phyloP scores from a whole-genome alignment of 2,113 vertebrate species.

The Mormoops blainvillei region DNA sequence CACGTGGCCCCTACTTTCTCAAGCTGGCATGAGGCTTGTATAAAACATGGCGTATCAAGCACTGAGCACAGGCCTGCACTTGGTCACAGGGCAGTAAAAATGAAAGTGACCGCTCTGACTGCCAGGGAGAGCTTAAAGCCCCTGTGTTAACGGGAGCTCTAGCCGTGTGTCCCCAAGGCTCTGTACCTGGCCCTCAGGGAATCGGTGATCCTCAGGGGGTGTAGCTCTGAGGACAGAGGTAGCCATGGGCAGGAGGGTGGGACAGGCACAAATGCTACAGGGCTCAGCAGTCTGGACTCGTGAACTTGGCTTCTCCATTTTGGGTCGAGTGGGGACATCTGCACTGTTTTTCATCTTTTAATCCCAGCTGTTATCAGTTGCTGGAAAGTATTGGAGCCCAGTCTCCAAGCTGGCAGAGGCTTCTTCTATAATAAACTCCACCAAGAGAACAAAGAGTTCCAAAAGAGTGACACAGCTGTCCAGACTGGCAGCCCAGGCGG shows the following conservation, averaged over 20 bases:
- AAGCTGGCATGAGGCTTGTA: background rate
- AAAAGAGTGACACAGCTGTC: conserved; percentile 38
- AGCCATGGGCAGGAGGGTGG: background rate
- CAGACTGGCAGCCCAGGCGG: background rate
- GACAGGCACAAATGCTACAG: background rate
- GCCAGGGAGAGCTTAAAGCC: background rate
- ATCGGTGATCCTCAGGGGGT: background rate
- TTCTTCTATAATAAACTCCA: conserved; percentile 40
- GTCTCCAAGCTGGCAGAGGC: conserved; percentile 24
- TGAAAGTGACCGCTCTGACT: background rate
- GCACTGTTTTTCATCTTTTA: conserved; percentile 27
- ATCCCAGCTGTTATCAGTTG: conserved; percentile 50
- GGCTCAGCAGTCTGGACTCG: background rate
- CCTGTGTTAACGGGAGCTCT: background rate
- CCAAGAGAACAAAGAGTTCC: conserved; percentile 44
- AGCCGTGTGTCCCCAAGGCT: background rate
- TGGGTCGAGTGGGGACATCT: background rate
- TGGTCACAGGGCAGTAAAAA: background rate
- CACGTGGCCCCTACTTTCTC: background rate
- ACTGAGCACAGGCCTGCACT: too few species aligned
- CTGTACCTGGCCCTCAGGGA: accelerated
- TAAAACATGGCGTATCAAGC: background rate
- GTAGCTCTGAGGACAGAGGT: background rate
- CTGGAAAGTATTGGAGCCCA: background rate
- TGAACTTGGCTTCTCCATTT: background rate